A percentile compares a stretch with the other conserved stretches of the same genome.
These are phyloP conservation scores for Phrynocephalus versicolor DNA, from an alignment of 2,113 vertebrate species.

Conservation along the genomic window DNA sequence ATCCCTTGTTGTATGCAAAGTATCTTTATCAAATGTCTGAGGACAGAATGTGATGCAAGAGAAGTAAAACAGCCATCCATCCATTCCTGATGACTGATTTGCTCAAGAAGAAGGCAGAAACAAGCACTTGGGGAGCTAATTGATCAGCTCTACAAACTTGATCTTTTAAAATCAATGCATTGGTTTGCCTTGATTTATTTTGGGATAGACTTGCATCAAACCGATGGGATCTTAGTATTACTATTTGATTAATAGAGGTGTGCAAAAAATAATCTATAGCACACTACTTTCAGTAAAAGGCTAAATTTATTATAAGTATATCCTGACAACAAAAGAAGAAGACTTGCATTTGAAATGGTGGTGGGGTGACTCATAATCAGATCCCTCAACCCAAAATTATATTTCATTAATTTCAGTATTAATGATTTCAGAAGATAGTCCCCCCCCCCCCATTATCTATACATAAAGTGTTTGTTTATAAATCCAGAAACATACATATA, in stretches of 20 bases:
- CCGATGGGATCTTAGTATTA: background rate
- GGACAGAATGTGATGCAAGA: background rate
- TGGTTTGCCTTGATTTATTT: background rate
- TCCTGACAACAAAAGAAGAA: background rate
- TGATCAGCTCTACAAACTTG: background rate
- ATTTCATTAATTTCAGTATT: accelerated
- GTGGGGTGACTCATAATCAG: background rate
- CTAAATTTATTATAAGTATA: background rate
- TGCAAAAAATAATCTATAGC: background rate
- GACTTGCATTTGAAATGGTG: background rate
- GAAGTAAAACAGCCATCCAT: background rate
- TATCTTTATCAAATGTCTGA: background rate
- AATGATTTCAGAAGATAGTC: accelerated
- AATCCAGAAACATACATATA: background rate
- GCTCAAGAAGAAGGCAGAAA: background rate
- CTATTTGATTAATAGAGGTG: background rate
- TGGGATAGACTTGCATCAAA: background rate
- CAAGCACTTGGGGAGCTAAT: background rate
- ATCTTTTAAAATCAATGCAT: background rate
- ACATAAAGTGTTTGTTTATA: accelerated
- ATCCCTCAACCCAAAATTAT: background rate
- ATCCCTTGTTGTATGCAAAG: background rate
- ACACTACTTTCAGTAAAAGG: background rate
- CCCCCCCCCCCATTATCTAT: background rate
- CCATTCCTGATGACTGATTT: background rate